Evolutionary conservation across 2,797 vertebrate species (phyloP).

Genomic region (Anabacerthia variegaticeps): DNA sequence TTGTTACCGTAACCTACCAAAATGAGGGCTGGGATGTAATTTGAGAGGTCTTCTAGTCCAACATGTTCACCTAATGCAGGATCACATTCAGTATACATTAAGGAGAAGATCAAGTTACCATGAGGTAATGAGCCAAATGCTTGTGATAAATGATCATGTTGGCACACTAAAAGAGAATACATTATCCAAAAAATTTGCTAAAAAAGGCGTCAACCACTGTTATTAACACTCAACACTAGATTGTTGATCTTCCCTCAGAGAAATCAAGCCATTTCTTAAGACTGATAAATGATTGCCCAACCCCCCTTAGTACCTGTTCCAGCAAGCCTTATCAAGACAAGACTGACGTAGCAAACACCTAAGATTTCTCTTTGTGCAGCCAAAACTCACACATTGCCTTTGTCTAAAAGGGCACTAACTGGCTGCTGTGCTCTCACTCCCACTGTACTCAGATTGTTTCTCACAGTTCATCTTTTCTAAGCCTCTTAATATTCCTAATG

Average conservation of each 20-base stretch:
- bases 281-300: background rate
- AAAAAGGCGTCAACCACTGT: background rate
- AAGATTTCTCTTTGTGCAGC: background rate
- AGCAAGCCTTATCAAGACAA: background rate
- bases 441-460: background rate
- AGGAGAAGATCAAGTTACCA: background rate
- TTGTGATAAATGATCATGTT: background rate
- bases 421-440: background rate
- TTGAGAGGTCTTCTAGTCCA: background rate
- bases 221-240: background rate
- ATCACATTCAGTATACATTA: background rate
- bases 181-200: background rate
- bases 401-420: background rate
- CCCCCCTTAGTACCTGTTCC: background rate
- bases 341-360: background rate
- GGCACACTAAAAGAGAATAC: background rate
- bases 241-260: background rate
- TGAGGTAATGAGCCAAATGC: background rate
- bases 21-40: background rate
- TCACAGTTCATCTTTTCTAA: background rate
- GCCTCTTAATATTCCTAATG: background rate
- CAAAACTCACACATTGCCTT: background rate
- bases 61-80: background rate
- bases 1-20: background rate
- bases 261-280: background rate